Base-by-base conservation (phyloP, 1,140 invertebrate species). In the Whitmania pigra region DNA sequence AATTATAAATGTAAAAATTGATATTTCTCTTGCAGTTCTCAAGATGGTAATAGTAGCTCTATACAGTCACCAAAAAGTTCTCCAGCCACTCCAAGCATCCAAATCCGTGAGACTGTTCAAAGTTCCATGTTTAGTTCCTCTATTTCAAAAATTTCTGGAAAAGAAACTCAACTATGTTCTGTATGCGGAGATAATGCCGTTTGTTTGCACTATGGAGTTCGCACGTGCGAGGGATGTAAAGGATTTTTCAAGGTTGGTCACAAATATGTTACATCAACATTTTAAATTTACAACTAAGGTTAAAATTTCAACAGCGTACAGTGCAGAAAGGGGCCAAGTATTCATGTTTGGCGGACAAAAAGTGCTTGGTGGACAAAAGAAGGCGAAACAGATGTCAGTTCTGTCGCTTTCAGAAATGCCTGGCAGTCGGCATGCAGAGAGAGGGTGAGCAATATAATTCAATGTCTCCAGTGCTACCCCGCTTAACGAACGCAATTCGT, bases 311-410 rank as follows among this genome's bases (percentile, higher is more conserved):
- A 63, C 78, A 86, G 83, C 85, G 96, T 76, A 99, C 96, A 31
- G 96, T 99, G 3, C 96, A 99, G 82, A 98, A 98, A 81, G 93
- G 93, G 63, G 93, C 94, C 13, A 98, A 99, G 82, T 99, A 99
- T 80, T 94, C 97, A 11, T 99, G 96, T 80, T 85, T 98, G 75
- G 94, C 93, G 0, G 94, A 96, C 80, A 94, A 96, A 82, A 91
- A 92, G 71, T 99, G 96, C 80, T 93, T 94, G 0, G 95, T 99
- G 20, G 96, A 99, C 81, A 99, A 99, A 80, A 83, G 95, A 77
- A 86, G 95, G 75, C 84, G 96, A 77, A 99, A 98, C 82, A 86
- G 94, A 73, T 99, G 96, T 79, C 96, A 99, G 83, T 98, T 96
- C 82, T 99, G 96, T 83, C 87, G 96, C 76, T 99, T 97, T 82